Base-by-base conservation (phyloP, 2,888 invertebrate species). In the Serrognathus titanus region DNA sequence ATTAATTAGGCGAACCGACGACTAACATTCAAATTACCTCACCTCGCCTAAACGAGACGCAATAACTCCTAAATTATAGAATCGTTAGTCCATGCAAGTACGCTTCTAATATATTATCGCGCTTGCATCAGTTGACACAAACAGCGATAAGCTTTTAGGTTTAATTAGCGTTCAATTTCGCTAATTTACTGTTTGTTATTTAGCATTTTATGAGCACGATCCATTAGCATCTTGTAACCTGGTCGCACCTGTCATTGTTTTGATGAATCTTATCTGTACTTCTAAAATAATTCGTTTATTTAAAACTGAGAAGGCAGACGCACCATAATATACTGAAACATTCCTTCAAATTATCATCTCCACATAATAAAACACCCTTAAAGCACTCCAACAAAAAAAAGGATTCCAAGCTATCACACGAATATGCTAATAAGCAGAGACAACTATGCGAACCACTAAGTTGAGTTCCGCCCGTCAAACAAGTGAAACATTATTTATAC, bases 401-500 rank as follows among this genome's bases (percentile, higher is more conserved):
- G 13, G 40, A 52, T 46, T 52, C 52, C 35, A 43, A 35, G 52
- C 37, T 52, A 36, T 52, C 41, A 45, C 52, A 37, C 24, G 43
- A 35, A 37, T 52, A 52, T 52, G 52, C 45, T 52, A 52, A 52
- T 52, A 43, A 45, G 36, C 36, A 11, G 16, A 11, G 36, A 36
- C 52, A 52, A 52, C 40, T 41, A 20, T 13, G 43, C 43, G 43
- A 43, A 43, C 43, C 43, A 43, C 43, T 43, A 43, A 16, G 11
- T 12, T 39, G 36, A 49, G 24, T 51, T 43, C 45, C 52, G 43
- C 52, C 43, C 52, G 43, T 52, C 52, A 52, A 52, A 52, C 52
- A 43, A 35, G 43, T 36, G 41, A 52, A 49, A 52, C 52, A 52
- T 41, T 52, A 43, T 52, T 52, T 52, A 52, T 43, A 35, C 52